Evolutionary conservation across 2,797 vertebrate species (phyloP).

Genomic region (Gymnopithys bicolor): DNA sequence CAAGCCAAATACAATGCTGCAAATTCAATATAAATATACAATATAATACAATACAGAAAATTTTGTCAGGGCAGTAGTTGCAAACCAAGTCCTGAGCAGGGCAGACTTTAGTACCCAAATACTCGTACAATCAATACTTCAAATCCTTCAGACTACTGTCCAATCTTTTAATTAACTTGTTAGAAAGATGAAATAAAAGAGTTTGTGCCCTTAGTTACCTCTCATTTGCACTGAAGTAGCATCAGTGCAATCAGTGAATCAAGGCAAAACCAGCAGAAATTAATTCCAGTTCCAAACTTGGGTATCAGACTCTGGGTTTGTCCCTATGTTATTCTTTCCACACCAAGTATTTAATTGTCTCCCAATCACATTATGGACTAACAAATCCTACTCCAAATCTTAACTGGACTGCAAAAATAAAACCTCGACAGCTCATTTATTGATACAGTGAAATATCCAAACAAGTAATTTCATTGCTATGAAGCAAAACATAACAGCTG

Average conservation of each 20-base stretch:
- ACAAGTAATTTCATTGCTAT: conserved; percentile 61
- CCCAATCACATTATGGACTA: background rate
- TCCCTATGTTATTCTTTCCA: background rate
- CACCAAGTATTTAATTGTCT: conserved; percentile 22
- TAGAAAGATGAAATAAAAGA: background rate
- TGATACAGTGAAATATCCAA: conserved; percentile 49
- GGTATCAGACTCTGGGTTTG: background rate
- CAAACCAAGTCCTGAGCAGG: background rate
- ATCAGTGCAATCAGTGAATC: background rate
- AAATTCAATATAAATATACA: background rate
- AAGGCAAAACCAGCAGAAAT: background rate
- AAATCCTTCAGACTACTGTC: background rate
- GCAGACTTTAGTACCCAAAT: background rate
- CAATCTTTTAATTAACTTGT: background rate
- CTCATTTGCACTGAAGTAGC: background rate
- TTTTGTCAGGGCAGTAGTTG: background rate
- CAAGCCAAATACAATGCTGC: background rate
- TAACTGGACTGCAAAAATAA: conserved; percentile 29
- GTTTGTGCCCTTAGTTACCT: background rate
- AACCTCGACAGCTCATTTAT: conserved; percentile 58
- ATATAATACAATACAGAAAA: background rate
- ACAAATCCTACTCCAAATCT: conserved; percentile 16
- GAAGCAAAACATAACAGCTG: conserved; percentile 63
- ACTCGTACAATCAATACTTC: background rate
- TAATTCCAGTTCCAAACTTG: background rate